Base-by-base conservation (phyloP, 2,888 invertebrate genomes). In the Sarcophaga rosellei region DNA sequence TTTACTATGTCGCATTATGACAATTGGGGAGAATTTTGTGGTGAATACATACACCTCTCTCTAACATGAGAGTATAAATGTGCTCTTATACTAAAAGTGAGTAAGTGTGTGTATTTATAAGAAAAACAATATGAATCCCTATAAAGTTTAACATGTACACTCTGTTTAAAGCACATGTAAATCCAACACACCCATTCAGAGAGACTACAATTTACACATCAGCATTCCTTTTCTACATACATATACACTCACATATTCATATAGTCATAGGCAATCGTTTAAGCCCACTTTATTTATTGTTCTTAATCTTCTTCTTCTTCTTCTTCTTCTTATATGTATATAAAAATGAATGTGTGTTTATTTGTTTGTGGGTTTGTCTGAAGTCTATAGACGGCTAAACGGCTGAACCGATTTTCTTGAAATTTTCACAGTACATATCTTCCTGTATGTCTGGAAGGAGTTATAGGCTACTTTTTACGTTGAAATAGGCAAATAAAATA, bases 1-100 rank as follows among this genome's bases (percentile, higher is more conserved):
- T 75, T 75, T 80, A 70, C 83, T 84, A 57, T 86, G 86, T 84
- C 86, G 86, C 86, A 86, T 86, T 86, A 86, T 84, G 86, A 84
- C 86, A 84, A 86, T 84, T 86, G 81, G 77, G 77, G 57, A 78
- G 81, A 86, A 72, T 75, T 81, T 84, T 86, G 81, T 84, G 76
- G 83, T 80, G 63, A 74, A 74, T 62, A 75, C 20, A 20, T 35
- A 75, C 15, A 57, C 57, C 57, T 2, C 20, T 59, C 3, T 44
- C 20, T 15, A 11, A 17, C 44, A 65, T 25, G 11, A 47, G 47
- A 47, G 35, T 35, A 35, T 5, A 17, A 53, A 53, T 17, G 53
- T 53, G 53, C 35, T 35, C 35, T 35, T 35, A 53, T 15, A 17
- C 2, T 12, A 4, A 12, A 17, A 4, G 53, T 53, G 53, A 3